Evolutionary conservation across 2,113 vertebrate species (phyloP).

Genomic region (Cygnus buccinator): DNA sequence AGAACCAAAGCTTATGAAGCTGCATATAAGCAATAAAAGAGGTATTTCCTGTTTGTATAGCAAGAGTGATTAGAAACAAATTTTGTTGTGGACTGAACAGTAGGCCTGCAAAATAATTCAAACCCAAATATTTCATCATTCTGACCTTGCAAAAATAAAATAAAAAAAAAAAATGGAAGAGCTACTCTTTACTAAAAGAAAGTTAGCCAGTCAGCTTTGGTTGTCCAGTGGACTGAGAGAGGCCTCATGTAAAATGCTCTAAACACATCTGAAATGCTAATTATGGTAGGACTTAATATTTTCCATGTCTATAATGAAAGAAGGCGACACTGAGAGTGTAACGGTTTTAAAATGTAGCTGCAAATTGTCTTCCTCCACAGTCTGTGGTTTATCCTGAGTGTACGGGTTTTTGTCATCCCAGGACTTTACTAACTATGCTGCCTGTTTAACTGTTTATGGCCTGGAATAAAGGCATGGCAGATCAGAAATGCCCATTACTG

Average conservation of each 20-base stretch:
- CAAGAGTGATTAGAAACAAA: background rate
- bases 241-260: background rate
- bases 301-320: background rate
- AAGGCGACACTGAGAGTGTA: background rate
- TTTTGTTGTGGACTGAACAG: background rate
- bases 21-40: background rate
- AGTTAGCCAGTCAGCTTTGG: background rate
- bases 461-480: background rate
- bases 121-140: background rate
- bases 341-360: background rate
- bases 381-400: conserved; percentile 21
- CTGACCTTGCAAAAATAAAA: background rate
- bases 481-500: background rate
- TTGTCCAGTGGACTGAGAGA: background rate
- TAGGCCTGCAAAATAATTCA: background rate
- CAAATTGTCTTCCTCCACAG: conserved; percentile 12
- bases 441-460: conserved; percentile 20
- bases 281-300: background rate
- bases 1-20: background rate
- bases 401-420: conserved; percentile 25
- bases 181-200: background rate
- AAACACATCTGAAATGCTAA: background rate
- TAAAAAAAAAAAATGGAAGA: background rate
- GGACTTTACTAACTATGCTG: background rate
- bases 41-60: background rate